Base-by-base conservation (phyloP, 2,888 invertebrate genomes). In the Anarsia innoxiella region DNA sequence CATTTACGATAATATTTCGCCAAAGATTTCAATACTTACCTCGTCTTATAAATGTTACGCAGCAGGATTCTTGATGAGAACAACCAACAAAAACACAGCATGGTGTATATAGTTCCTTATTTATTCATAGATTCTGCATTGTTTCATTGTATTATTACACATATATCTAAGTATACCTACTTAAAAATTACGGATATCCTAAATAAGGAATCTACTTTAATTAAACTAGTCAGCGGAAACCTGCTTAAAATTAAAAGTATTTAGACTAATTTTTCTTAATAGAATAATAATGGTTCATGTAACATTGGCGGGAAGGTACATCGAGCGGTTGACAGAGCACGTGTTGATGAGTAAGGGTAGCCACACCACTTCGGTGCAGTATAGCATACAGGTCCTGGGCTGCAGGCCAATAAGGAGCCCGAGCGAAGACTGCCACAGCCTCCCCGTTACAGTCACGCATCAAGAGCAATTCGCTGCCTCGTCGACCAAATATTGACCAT, bases 391-490 rank as follows among this genome's bases (percentile, higher is more conserved):
- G 39, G 25, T 61, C 59, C 1, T 48, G 28, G n/a, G 49, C 31
- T 5, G 53, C 49, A 1, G 65, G 62, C 65, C 65, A 65, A 44
- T 59, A 62, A n/a, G 63, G 62, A 2, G 53, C 51, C 35, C 65
- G 62, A 9, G 57, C 59, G 39, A 63, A 62, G 10, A 57, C 56
- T 2, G 60, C 65, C 0, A 50, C 50, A 12, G 59, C 53, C 39
- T 50, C 50, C 1, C 56, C 57, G 11, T 39, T 42, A 27, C 62
- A 60, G 36, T 65, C 65, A 0, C 59, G 55, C 44, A 62, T 59
- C 28, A 65, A 29, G 2, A 61, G 40, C 30, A 65, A 42, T 44
- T 65, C 66, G 29, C 44, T 53, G 9, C 64, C 62, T 13, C 58
- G 55, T 31, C 53, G 54, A 10, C 64, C 62, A 36, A 49, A 59